These are phyloP conservation scores for Rhodophaea formosa DNA, from an alignment of 2,888 invertebrate genomes.

Conservation along the genomic window DNA sequence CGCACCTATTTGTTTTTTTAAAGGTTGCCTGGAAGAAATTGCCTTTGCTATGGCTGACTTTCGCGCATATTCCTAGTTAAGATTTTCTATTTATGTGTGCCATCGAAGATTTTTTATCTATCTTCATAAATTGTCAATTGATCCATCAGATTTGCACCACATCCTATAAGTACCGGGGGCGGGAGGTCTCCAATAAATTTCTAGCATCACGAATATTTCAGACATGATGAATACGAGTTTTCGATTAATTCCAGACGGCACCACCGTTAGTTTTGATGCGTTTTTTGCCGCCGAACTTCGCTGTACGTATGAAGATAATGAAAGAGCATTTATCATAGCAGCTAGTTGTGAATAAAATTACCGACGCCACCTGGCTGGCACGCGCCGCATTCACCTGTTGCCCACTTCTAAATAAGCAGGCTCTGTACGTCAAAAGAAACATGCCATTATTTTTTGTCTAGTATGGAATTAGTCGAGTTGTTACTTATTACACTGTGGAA, in stretches of 20 bases:
- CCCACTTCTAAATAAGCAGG: slow-evolving; percentile 44
- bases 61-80: no score
- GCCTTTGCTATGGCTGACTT: no score
- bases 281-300: not conserved
- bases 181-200: no score
- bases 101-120: no score
- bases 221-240: no score
- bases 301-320: slow-evolving; percentile 2
- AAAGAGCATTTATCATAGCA: slow-evolving; percentile 34
- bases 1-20: no score
- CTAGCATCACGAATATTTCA: no score
- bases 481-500: slow-evolving; percentile 1
- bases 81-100: no score
- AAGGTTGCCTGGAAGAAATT: no score
- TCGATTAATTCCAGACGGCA: not conserved
- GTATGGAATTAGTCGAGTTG: slow-evolving; percentile 32
- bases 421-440: slow-evolving; percentile 34
- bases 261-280: slow-evolving; percentile 3
- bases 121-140: no score
- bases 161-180: no score
- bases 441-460: slow-evolving; percentile 47
- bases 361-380: slow-evolving; percentile 56
- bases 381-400: slow-evolving; percentile 71
- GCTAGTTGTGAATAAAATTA: slow-evolving; percentile 43
- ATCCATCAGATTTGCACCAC: no score